Base-by-base conservation (phyloP, 1,140 invertebrate genomes). In the Brachionus rotundiformis region DNA sequence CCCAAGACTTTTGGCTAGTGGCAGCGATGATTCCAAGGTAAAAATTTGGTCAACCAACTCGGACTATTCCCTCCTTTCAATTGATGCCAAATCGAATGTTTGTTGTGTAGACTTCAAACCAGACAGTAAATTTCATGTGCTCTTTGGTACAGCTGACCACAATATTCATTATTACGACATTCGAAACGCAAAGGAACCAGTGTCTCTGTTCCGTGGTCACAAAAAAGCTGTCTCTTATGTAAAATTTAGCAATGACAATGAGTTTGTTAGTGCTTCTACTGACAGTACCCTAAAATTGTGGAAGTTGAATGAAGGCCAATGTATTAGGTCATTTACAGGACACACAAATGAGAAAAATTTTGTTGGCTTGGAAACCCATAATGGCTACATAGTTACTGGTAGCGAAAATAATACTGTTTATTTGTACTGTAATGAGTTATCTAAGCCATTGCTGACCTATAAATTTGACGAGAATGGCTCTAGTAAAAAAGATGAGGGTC, bases 101-200 rank as follows among this genome's bases (percentile, higher is more conserved):
- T 98, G 95, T 87, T 97, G 95, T 89, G 95, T 98, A 1, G 94
- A 96, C 86, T 98, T 98, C 88, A 96, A 95, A 89, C 95, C 95
- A 4, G 90, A 91, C 61, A 94, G 92, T 83, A 92, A 93, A 0
- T 91, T 90, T 85, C 93, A 96, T 86, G 88, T 98, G 29, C 94
- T 95, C 1, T 96, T 96, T 89, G 95, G 95, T 16, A 96, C 94
- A 10, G 95, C 95, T 3, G 95, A 98, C 89, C 95, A 98, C 87
- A 95, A 94, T 89, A 95, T 98, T 47, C 94, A 98, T 89, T 96
- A 97, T 86, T 98, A 96, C 87, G 96, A 98, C 88, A 89, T 98
- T 49, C 89, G 96, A 33, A 93, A 95, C 83, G 92, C 93, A 85
- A 92, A 93, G 82, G 91, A 93, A 82, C 92, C 95, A 1, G 88